phyloP scores from a whole-genome alignment of 2,888 invertebrate species.

The Rhodophaea formosa region DNA sequence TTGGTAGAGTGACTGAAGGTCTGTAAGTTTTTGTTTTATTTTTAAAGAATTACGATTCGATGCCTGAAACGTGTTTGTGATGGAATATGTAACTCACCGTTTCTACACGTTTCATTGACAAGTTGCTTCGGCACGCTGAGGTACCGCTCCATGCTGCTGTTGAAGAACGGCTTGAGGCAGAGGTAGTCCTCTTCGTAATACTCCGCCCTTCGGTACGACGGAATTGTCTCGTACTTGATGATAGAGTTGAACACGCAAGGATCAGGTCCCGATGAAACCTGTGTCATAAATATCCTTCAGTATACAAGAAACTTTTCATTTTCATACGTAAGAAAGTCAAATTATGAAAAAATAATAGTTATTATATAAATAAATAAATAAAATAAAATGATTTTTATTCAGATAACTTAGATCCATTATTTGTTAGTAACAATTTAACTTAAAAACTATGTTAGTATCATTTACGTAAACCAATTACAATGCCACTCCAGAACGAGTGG shows the following conservation, averaged over 20 bases:
- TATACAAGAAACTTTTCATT: no score
- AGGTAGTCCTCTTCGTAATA: slow-evolving; percentile 65
- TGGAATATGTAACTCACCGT: slow-evolving; percentile 43
- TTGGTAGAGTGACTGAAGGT: no score
- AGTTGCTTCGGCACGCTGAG: slow-evolving; percentile 58
- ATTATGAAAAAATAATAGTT: no score
- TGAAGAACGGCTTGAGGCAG: slow-evolving; percentile 61
- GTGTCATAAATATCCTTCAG: slow-evolving; percentile 15
- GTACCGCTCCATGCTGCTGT: slow-evolving; percentile 61
- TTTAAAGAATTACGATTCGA: not conserved
- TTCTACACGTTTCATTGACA: slow-evolving; percentile 59
- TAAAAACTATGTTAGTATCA: no score
- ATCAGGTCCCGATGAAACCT: slow-evolving; percentile 53
- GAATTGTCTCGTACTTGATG: slow-evolving; percentile 67
- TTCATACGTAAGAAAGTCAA: no score
- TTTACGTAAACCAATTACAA: no score
- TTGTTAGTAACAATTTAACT: no score
- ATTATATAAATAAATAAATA: no score
- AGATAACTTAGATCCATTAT: no score
- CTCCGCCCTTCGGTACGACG: slow-evolving; percentile 43
- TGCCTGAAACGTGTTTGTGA: not conserved
- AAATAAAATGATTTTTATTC: no score
- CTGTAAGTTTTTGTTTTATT: no score
- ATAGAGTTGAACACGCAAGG: slow-evolving; percentile 68
- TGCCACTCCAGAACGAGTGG: no score